Base-by-base conservation (phyloP, 2,888 invertebrate genomes). In the Spodoptera exigua region DNA sequence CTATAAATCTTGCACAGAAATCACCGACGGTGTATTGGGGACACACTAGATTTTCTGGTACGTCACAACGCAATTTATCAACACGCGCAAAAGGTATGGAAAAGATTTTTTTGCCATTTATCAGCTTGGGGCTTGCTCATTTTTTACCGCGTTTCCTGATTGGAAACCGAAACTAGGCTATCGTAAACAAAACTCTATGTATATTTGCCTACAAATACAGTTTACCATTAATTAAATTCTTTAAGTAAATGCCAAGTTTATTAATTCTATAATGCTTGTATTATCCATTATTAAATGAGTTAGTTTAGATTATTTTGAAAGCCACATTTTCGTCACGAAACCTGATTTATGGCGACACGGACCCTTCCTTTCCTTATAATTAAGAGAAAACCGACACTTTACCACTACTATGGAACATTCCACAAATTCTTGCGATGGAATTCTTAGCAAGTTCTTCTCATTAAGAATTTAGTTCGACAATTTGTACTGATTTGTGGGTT, bases 351-450 rank as follows among this genome's bases (percentile, higher is more conserved):
- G 59, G 48, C 59, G 66, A 70, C 64, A 69, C 65, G 40, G 73
- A 75, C 72, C 74, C 77, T 74, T 79, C 73, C 68, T 66, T 77
- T 74, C 64, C 69, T 70, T 68, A 78, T 81, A 81, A 81, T 81
- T 81, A 81, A 74, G 74, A 71, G 79, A 73, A 79, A 80, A 69
- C 74, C 70, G 66, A 75, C 70, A 78, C 79, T 59, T 27, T 44
- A n/a, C 70, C 72, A 35, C 70, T 75, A 79, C 79, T 60, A 74
- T 16, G 67, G 61, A 16, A 36, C 3, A 21, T 40, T 44, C 17
- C 34, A 45, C 44, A 9, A 11, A 14, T 37, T 44, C 4, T 39
- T 40, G 13, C 32, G 5, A 55, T 48, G 48, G 27, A 48, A 46
- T 51, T 48, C 17, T 35, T 47, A 43, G 21, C 14, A 36, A 51